A percentile compares a stretch with the other conserved stretches of the same genome.
Evolutionary conservation across 2,888 invertebrate species (phyloP).

Genomic region (Noctuana brunneofusca): DNA sequence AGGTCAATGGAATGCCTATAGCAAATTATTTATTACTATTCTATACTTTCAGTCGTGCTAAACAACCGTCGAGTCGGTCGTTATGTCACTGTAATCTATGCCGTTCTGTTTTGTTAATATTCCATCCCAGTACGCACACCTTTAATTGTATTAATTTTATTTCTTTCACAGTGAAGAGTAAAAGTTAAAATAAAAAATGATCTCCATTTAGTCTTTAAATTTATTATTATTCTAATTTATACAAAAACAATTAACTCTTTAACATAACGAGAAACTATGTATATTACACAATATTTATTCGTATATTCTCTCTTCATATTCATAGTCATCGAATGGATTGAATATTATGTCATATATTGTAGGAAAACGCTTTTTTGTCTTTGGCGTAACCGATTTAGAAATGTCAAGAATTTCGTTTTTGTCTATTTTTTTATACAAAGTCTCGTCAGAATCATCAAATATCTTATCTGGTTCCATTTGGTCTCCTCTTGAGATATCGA

Average conservation of each 20-base stretch:
- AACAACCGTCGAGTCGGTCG: no score
- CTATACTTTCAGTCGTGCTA: no score
- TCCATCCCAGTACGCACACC: no score
- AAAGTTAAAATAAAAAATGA: not conserved
- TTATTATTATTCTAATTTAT: slow-evolving; percentile 1
- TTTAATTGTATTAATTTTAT: no score
- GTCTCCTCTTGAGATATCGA: slow-evolving; percentile 7
- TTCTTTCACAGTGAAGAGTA: no score
- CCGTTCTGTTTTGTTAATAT: no score
- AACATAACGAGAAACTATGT: not conserved
- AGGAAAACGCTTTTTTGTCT: slow-evolving; percentile 37
- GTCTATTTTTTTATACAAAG: slow-evolving; percentile 10
- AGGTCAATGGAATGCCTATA: not conserved
- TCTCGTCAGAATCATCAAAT: slow-evolving; percentile 2
- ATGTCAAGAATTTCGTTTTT: slow-evolving; percentile 16
- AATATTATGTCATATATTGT: slow-evolving; percentile 47
- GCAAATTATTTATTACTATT: not conserved
- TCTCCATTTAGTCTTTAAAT: not conserved
- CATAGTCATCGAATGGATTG: slow-evolving; percentile 38
- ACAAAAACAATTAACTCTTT: slow-evolving; percentile 29
- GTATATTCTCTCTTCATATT: slow-evolving; percentile 43
- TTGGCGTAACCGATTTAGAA: not conserved
- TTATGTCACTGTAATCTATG: no score
- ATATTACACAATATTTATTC: slow-evolving; percentile 40
- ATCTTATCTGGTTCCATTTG: not conserved